phyloP scores from a whole-genome alignment of 2,113 vertebrate species.

The Silurus meridionalis region DNA sequence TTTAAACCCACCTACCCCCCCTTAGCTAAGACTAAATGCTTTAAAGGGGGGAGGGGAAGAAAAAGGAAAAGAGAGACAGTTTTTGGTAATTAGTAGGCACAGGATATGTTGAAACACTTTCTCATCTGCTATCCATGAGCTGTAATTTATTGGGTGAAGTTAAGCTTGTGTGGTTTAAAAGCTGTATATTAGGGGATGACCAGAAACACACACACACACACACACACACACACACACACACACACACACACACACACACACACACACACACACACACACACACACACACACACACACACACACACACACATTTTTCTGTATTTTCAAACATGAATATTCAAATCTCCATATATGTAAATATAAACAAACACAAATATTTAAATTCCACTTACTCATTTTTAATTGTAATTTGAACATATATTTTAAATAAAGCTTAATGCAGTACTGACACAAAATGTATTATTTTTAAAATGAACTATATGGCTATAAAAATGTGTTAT shows the following conservation, averaged over 20 bases:
- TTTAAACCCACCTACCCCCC: slow-evolving; percentile 43
- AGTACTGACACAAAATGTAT: not conserved
- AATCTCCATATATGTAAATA: not conserved
- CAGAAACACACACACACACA: slow-evolving; percentile 60
- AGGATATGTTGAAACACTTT: slow-evolving; percentile 74
- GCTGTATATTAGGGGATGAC: slow-evolving; percentile 68
- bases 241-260: slow-evolving; percentile 51
- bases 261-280: slow-evolving; percentile 55
- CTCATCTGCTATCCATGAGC: slow-evolving; percentile 75
- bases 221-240: slow-evolving; percentile 13
- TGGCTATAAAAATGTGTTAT: not conserved
- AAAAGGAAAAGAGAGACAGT: slow-evolving; percentile 81
- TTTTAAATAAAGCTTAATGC: not conserved
- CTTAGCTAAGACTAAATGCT: slow-evolving; percentile 88
- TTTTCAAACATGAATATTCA: not conserved
- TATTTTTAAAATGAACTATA: not conserved
- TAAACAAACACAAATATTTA: not conserved
- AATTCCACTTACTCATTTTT: not conserved
- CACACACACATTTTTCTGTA: too few species aligned
- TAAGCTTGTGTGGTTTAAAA: slow-evolving; percentile 71
- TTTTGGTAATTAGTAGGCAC: slow-evolving; percentile 94
- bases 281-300: too few species aligned
- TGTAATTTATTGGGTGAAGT: slow-evolving; percentile 74
- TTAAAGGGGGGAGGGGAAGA: slow-evolving; percentile 69
- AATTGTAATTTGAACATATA: not conserved